These are phyloP conservation scores for Echeneis naucrates DNA, from an alignment of 2,797 vertebrate genomes.

Conservation along the genomic window DNA sequence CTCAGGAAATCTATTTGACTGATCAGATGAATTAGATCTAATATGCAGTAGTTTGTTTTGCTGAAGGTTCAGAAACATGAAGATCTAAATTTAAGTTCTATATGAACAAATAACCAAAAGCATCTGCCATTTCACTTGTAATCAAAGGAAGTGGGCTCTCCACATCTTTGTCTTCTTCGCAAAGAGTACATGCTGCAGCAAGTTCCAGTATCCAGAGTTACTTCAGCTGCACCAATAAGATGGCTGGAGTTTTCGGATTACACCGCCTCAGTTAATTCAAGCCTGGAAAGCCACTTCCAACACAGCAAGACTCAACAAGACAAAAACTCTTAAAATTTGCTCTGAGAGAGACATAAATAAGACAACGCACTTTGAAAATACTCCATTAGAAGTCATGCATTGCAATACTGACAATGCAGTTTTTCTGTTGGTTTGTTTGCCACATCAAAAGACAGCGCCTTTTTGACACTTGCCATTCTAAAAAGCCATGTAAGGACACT, in stretches of 20 bases:
- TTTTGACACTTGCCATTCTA: neutral
- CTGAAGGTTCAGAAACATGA: constrained; percentile 9
- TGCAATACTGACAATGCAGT: neutral
- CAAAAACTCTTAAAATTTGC: constrained; percentile 41
- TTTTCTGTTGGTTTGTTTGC: neutral
- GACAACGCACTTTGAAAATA: neutral
- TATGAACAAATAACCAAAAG: constrained; percentile 31
- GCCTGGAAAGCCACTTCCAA: constrained; percentile 43
- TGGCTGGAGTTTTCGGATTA: constrained; percentile 55
- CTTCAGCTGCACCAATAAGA: constrained; percentile 46
- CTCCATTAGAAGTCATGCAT: neutral
- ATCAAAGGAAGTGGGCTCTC: constrained; percentile 51
- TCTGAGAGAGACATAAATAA: constrained; percentile 26
- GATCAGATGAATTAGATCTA: constrained; percentile 12
- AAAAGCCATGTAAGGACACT: neutral
- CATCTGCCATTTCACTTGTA: constrained; percentile 42
- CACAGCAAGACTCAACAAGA: constrained; percentile 45
- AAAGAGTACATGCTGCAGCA: constrained; percentile 8
- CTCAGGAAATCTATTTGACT: constrained; percentile 1
- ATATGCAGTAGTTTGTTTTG: constrained; percentile 6
- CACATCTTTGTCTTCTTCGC: constrained; percentile 38
- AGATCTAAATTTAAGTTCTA: constrained; percentile 15
- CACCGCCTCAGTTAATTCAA: constrained; percentile 50
- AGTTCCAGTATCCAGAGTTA: constrained; percentile 32
- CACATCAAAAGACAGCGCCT: neutral